A percentile compares a stretch with the other conserved stretches of the same genome.
phyloP scores from a whole-genome alignment of 1,140 invertebrate genomes.

The Whitmania pigra region DNA sequence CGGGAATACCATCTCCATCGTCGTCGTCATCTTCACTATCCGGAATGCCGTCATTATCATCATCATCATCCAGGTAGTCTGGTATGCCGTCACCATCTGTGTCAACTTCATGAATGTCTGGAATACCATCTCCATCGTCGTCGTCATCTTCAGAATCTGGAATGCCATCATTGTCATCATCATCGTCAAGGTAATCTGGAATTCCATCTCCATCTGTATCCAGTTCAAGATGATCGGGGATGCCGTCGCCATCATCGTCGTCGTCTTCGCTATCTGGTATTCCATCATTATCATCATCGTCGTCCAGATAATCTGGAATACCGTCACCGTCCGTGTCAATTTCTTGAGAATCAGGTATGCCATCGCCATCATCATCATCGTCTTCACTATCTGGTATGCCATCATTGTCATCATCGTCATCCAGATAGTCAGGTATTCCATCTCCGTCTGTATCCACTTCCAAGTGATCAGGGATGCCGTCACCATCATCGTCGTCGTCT shows the following conservation, averaged over 20 bases:
- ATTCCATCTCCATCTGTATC: conserved; percentile 29
- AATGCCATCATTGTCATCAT: conserved; percentile 36
- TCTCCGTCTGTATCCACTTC: conserved; percentile 32
- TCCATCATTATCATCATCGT: conserved; percentile 33
- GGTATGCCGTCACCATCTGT: conserved; percentile 25
- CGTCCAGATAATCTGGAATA: conserved; percentile 30
- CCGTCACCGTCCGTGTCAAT: conserved; percentile 32
- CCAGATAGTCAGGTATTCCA: conserved; percentile 31
- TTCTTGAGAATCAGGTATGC: conserved; percentile 32
- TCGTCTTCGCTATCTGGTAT: conserved; percentile 33
- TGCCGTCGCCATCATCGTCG: conserved; percentile 36
- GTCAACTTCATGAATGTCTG: conserved; percentile 27
- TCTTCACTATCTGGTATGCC: conserved; percentile 32
- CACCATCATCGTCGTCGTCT: conserved; percentile 33
- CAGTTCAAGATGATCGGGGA: conserved; percentile 29
- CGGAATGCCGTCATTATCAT: conserved; percentile 32
- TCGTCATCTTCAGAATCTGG: conserved; percentile 30
- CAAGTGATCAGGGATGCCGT: conserved; percentile 35
- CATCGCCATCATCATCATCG: conserved; percentile 31
- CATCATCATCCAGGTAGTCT: conserved; percentile 27
- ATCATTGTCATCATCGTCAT: conserved; percentile 37
- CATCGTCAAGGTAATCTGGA: conserved; percentile 32
- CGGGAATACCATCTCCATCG: conserved; percentile 31
- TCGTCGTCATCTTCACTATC: conserved; percentile 25
- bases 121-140: conserved; percentile 34